Conservation (phyloP, 1,140 invertebrate genomes). For the Macrostomum lignano region DNA sequence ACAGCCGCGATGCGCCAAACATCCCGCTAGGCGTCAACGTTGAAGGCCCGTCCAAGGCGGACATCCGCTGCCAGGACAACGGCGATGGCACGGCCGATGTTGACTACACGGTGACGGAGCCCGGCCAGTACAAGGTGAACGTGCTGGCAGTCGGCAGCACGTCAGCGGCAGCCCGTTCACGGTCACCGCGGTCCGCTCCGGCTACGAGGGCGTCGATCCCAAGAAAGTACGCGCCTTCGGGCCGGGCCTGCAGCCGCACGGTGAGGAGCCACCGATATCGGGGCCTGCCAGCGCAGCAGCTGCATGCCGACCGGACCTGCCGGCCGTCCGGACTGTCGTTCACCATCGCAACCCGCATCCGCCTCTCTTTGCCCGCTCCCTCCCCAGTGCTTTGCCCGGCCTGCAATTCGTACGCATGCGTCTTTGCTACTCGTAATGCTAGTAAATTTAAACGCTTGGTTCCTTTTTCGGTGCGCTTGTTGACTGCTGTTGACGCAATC, state of each 20-base stretch:
- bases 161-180: slow-evolving; percentile 42
- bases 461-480: too few relatives aligned
- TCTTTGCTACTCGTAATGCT: too few relatives aligned
- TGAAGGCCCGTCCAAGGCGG: slow-evolving; percentile 6
- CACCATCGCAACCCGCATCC: too few relatives aligned
- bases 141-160: slow-evolving; percentile 45
- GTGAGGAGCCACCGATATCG: slow-evolving; percentile 35
- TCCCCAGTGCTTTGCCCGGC: too few relatives aligned
- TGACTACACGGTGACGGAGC: slow-evolving; percentile 43
- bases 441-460: too few relatives aligned
- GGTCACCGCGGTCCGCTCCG: slow-evolving; percentile 7
- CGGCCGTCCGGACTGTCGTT: too few relatives aligned
- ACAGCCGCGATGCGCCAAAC: slow-evolving; percentile 33
- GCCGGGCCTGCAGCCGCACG: slow-evolving; percentile 42
- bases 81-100: slow-evolving; percentile 45
- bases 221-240: slow-evolving; percentile 34
- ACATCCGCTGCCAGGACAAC: slow-evolving; percentile 8
- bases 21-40: slow-evolving; percentile 3
- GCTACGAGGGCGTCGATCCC: slow-evolving; percentile 12
- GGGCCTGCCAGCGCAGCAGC: too few relatives aligned
- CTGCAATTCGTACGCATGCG: too few relatives aligned
- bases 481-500: too few relatives aligned
- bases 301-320: too few relatives aligned
- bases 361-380: too few relatives aligned
- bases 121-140: slow-evolving; percentile 45